Evolutionary conservation across 2,888 invertebrate species (phyloP).

Genomic region (Lymantria dispar): DNA sequence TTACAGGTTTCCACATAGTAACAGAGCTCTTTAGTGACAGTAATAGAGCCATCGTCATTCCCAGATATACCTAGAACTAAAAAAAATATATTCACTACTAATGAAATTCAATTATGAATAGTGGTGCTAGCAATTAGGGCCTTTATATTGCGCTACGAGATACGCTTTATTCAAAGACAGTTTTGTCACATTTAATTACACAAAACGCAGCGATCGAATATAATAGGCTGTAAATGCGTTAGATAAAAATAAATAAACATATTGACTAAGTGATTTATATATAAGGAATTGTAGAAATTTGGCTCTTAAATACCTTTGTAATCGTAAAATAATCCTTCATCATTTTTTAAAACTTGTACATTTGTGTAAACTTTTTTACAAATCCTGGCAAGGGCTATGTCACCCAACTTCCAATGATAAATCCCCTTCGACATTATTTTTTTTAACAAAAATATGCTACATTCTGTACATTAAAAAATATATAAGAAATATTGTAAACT

Average conservation of each 20-base stretch:
- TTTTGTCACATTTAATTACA: too few relatives aligned
- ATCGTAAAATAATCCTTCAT: conserved; percentile 67
- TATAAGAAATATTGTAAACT: too few relatives aligned
- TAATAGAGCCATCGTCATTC: conserved; percentile 51
- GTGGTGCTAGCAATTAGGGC: too few relatives aligned
- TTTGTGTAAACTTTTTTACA: conserved; percentile 66
- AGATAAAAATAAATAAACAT: too few relatives aligned
- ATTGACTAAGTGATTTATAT: too few relatives aligned
- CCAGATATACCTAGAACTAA: conserved; percentile 65
- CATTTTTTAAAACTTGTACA: conserved; percentile 67
- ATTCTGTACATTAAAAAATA: neutral
- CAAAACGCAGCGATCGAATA: too few relatives aligned
- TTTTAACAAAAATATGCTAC: neutral
- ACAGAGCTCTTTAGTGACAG: conserved; percentile 57
- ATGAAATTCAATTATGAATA: too few relatives aligned
- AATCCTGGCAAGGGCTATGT: conserved; percentile 64
- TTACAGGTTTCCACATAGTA: conserved; percentile 66
- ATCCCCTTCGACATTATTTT: conserved; percentile 38
- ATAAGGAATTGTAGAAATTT: too few relatives aligned
- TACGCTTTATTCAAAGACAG: too few relatives aligned
- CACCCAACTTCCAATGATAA: conserved; percentile 71
- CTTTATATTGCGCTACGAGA: too few relatives aligned
- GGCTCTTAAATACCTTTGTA: conserved; percentile 53
- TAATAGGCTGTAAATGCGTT: too few relatives aligned
- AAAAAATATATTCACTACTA: neutral